Base-by-base conservation (phyloP, 2,888 invertebrate species). In the Uloborus plumipes region DNA sequence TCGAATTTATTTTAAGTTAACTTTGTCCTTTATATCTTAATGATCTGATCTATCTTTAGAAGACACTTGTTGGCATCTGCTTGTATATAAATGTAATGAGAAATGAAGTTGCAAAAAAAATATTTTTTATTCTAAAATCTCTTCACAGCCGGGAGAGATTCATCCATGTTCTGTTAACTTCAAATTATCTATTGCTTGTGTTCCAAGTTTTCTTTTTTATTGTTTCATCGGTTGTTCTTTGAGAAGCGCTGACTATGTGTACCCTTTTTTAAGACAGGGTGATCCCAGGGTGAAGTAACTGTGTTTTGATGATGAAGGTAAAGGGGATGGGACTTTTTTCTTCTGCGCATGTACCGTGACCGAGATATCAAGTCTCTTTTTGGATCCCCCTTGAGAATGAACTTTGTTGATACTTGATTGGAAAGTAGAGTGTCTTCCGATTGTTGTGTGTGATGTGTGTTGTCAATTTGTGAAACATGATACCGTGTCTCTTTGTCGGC, bases 331-430 rank as follows among this genome's bases (percentile, higher is more conserved):
- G 55, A 64, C 69, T 80, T 73, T 74, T 81, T 81, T 75, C 64
- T 81, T 82, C 82, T 82, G 82, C 82, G 82, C 82, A 82, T 82
- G 82, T 70, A 82, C 82, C 82, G 66, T 82, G 82, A 82, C 82
- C 82, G 82, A 76, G 50, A 62, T 82, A 82, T 82, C 69, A 58
- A 55, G 73, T 53, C 70, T 62, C 65, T 59, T 61, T 72, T 72
- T 76, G 71, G 70, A 61, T 47, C 69, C 59, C 51, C 61, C 66
- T 72, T 59, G 53, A 50, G 74, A 80, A 74, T 79, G 67, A 74
- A 71, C 74, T 50, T 50, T 62, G 75, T 62, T 81, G 74, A 81
- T 75, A 75, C 70, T 75, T 81, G 75, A 81, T 81, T 71, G 75
- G 81, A 70, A 81, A 75, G 72, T 59, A 61, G 75, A 70, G 70